Evolutionary conservation across 2,888 invertebrate genomes (phyloP), one percentile per base, ranked within the genome.

Genomic region (Microdon myrmicae): DNA sequence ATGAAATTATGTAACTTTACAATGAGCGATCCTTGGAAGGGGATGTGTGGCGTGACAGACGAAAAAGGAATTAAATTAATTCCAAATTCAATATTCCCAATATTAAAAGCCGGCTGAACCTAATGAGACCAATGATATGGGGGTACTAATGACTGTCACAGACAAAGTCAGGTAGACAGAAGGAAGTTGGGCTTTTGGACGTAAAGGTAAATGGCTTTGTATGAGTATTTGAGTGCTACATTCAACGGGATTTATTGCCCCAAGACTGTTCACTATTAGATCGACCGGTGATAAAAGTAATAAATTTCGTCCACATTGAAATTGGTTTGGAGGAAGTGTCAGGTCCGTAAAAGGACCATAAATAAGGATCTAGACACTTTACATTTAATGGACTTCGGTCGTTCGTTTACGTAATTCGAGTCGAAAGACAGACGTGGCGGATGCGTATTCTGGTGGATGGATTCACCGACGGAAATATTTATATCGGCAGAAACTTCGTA

Each of bases 281-380:
- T n/a, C n/a, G n/a, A n/a, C n/a, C n/a, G 7, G 14, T 29, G 43
- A 22, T 43, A 22, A 22, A n/a, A 23, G 20, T 20, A 43, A 43
- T 43, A 43, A 31, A 41, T 41, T 20, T 12, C 10, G 29, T 20
- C 20, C 10, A 32, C 43, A 44, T 44, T 32, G 14, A 16, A 23
- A 44, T 32, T 32, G 43, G 10, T 39, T 20, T 14, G 7, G 17
- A 28, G 13, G 12, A 8, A 8, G 4, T 41, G 29, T 44, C 44
- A 32, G 25, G 32, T 12, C 16, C 8, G 8, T 3, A n/a, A 17
- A 44, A 32, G 22, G 22, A 43, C 20, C 43, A 43, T 23, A 31
- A 31, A 43, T 32, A 44, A 32, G 25, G 16, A 25, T 20, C 31
- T 31, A n/a, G 22, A 28, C 13, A 20, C 19, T 29, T 41, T 19